Evolutionary conservation across 1,140 invertebrate species (phyloP).

Genomic region (Samia ricini): DNA sequence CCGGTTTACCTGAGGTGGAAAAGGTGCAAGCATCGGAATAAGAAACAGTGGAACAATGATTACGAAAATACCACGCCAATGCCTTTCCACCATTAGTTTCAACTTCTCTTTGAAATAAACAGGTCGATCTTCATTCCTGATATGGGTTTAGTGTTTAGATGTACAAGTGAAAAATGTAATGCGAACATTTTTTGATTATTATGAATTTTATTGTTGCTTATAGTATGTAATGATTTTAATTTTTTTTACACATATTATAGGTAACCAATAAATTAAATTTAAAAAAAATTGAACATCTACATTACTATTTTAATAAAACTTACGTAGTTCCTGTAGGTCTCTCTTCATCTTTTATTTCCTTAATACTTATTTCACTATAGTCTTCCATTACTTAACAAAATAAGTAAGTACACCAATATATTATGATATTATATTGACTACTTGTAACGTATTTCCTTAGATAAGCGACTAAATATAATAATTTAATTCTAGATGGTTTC

Average conservation of each 20-base stretch:
- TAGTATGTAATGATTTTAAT: too few relatives aligned
- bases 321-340: not conserved
- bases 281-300: too few relatives aligned
- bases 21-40: slow-evolving; percentile 21
- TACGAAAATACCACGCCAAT: slow-evolving; percentile 23
- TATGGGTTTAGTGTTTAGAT: not conserved
- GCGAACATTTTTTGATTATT: not conserved
- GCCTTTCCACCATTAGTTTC: slow-evolving; percentile 12
- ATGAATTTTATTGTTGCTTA: too few relatives aligned
- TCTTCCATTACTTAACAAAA: not conserved
- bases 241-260: not conserved
- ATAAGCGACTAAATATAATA: not conserved
- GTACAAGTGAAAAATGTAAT: not conserved
- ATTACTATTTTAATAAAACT: not conserved
- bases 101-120: slow-evolving; percentile 14
- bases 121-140: slow-evolving; percentile 1
- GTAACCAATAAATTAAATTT: too few relatives aligned
- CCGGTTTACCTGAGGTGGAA: slow-evolving; percentile 15
- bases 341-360: not conserved
- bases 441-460: not conserved
- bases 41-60: slow-evolving; percentile 25
- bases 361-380: not conserved
- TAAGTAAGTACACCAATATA: not conserved
- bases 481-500: not conserved
- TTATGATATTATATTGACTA: not conserved